Percentiles rank a stretch among this genome's conserved stretches.
These are phyloP conservation scores for Oriolus oriolus DNA, from an alignment of 2,113 vertebrate genomes.

Conservation along the genomic window DNA sequence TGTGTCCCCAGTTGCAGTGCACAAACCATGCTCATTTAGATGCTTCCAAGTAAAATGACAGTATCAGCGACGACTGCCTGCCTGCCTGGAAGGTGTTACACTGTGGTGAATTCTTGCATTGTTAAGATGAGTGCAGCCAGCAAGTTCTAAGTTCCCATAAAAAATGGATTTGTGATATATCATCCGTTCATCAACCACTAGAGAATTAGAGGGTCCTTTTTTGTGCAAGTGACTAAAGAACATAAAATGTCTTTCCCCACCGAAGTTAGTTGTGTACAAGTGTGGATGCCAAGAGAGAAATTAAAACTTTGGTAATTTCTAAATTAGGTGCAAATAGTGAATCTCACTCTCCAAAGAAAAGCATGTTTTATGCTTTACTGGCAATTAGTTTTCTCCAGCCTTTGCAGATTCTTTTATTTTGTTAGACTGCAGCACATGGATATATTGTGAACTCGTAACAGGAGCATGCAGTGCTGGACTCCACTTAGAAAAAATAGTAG, in stretches of 20 bases:
- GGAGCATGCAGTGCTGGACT: neutral
- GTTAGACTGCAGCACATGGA: neutral
- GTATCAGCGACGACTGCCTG: neutral
- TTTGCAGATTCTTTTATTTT: neutral
- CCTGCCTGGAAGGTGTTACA: neutral
- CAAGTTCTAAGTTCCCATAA: neutral
- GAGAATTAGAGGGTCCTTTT: neutral
- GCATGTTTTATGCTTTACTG: neutral
- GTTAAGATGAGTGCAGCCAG: neutral
- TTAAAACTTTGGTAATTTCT: slow-evolving; percentile 13
- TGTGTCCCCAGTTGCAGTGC: neutral
- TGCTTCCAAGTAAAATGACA: neutral
- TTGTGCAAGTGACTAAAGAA: neutral
- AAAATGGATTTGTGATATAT: neutral
- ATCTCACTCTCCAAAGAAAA: neutral
- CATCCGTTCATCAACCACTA: neutral
- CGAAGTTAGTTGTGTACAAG: neutral
- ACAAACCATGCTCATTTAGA: neutral
- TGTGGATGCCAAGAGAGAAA: neutral
- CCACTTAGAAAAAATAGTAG: neutral
- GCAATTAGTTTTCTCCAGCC: neutral
- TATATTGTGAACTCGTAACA: neutral
- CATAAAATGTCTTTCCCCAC: neutral
- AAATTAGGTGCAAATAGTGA: neutral
- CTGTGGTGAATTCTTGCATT: neutral